These are phyloP conservation scores for Montipora efflorescens DNA, from an alignment of 64 coral and sea anemone genomes.

Conservation along the genomic window DNA sequence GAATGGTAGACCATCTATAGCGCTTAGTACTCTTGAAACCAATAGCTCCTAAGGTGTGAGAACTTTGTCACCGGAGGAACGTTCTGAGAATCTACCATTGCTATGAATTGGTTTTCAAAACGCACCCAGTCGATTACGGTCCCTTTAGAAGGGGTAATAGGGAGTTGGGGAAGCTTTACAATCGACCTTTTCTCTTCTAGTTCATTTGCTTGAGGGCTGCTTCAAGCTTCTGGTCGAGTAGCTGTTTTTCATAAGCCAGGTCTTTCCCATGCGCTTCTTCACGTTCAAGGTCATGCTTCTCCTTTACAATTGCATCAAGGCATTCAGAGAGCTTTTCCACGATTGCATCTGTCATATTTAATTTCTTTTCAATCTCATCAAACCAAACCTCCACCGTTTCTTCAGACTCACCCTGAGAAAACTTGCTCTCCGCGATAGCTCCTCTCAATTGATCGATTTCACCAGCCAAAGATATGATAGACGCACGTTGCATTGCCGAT, in stretches of 20 bases:
- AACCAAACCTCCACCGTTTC: neutral
- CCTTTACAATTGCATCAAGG: neutral
- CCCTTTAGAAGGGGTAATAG: slow-evolving; percentile 8
- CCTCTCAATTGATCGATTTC: neutral
- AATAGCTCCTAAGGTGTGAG: slow-evolving; percentile 1
- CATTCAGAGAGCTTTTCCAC: no score
- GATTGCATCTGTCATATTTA: neutral
- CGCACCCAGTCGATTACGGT: slow-evolving; percentile 10
- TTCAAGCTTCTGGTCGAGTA: slow-evolving; percentile 2
- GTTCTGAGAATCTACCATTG: slow-evolving; percentile 44
- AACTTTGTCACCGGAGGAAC: slow-evolving; percentile 9
- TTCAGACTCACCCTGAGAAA: neutral
- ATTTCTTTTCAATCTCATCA: neutral
- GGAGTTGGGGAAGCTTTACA: slow-evolving; percentile 12
- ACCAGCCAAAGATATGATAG: neutral
- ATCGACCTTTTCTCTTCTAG: neutral
- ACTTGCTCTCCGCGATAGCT: neutral
- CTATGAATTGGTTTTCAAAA: slow-evolving; percentile 11
- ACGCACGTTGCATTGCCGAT: neutral
- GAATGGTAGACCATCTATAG: slow-evolving; percentile 11
- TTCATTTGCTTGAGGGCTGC: neutral
- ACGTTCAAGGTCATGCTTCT: neutral
- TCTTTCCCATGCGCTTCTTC: neutral
- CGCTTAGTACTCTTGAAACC: neutral
- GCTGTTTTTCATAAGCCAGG: neutral